Conservation (phyloP, 2,888 invertebrate species). For the Eristalis pertinax region DNA sequence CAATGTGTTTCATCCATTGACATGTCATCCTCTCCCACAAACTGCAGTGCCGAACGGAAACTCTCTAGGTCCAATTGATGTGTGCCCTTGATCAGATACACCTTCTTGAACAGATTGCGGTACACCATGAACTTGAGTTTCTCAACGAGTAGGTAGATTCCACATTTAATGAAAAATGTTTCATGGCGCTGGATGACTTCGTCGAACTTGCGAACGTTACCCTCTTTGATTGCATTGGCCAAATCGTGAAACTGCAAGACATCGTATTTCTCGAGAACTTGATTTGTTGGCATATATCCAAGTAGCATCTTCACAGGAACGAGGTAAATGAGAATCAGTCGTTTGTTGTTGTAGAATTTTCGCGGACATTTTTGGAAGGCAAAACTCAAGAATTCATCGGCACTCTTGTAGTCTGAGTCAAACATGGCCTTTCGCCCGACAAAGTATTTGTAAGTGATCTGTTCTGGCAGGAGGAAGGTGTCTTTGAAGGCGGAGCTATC, state of each 20-base stretch:
- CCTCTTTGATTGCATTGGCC: slow-evolving; percentile 93
- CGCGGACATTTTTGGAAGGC: slow-evolving; percentile 96
- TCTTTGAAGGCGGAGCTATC: slow-evolving; percentile 96
- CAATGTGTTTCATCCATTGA: slow-evolving; percentile 98
- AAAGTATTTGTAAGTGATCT: slow-evolving; percentile 98
- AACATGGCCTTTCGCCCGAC: slow-evolving; percentile 99
- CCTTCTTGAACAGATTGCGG: slow-evolving; percentile 97
- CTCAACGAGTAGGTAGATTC: slow-evolving; percentile 98
- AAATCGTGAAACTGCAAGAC: slow-evolving; percentile 95
- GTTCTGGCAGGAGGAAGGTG: slow-evolving; percentile 94
- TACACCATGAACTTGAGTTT: slow-evolving; percentile 97
- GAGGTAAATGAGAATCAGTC: slow-evolving; percentile 95
- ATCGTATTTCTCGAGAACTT: slow-evolving; percentile 93
- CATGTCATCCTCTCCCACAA: slow-evolving; percentile 91
- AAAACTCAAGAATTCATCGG: slow-evolving; percentile 95
- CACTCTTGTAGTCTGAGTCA: slow-evolving; percentile 96
- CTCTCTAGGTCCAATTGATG: slow-evolving; percentile 95
- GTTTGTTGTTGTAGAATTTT: slow-evolving; percentile 91
- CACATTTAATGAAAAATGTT: slow-evolving; percentile 95
- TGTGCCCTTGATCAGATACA: slow-evolving; percentile 87
- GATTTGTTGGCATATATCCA: slow-evolving; percentile 94
- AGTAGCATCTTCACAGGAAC: slow-evolving; percentile 98
- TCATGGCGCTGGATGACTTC: slow-evolving; percentile 93
- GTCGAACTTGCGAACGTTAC: slow-evolving; percentile 92
- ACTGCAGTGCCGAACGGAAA: slow-evolving; percentile 90